Conservation (phyloP, 2,888 invertebrate species). For the Microchrysa polita region DNA sequence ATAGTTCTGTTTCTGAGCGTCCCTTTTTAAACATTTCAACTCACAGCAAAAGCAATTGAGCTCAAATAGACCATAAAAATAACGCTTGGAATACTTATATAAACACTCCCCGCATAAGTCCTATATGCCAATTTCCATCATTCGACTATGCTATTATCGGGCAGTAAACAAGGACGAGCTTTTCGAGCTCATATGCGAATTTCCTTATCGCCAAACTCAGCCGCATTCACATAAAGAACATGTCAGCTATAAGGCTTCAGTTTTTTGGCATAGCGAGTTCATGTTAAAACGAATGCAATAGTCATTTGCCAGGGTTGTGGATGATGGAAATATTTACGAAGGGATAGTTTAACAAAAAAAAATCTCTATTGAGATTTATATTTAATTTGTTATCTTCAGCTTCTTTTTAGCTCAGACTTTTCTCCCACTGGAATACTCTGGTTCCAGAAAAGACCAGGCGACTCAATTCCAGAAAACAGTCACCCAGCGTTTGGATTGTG, state of each 20-base stretch:
- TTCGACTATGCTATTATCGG: slow-evolving; percentile 15
- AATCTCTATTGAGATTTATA: too few relatives aligned
- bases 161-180: slow-evolving; percentile 13
- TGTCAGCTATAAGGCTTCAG: slow-evolving; percentile 16
- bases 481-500: too few relatives aligned
- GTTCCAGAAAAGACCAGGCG: too few relatives aligned
- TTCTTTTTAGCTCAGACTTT: too few relatives aligned
- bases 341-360: too few relatives aligned
- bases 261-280: neutral
- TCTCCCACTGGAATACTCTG: too few relatives aligned
- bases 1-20: too few relatives aligned
- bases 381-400: too few relatives aligned
- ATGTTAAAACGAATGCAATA: neutral
- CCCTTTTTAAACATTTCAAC: neutral
- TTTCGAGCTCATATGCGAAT: slow-evolving; percentile 13
- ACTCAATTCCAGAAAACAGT: too few relatives aligned
- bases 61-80: slow-evolving; percentile 20
- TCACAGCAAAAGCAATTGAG: neutral
- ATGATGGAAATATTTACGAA: neutral
- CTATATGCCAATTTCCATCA: slow-evolving; percentile 1
- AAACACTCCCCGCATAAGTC: slow-evolving; percentile 10
- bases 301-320: neutral
- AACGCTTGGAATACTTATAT: slow-evolving; percentile 9
- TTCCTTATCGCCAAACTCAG: slow-evolving; percentile 38
- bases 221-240: slow-evolving; percentile 30